Evolutionary conservation across 2,113 vertebrate species (phyloP).

Genomic region (Neomonachus schauinslandi): DNA sequence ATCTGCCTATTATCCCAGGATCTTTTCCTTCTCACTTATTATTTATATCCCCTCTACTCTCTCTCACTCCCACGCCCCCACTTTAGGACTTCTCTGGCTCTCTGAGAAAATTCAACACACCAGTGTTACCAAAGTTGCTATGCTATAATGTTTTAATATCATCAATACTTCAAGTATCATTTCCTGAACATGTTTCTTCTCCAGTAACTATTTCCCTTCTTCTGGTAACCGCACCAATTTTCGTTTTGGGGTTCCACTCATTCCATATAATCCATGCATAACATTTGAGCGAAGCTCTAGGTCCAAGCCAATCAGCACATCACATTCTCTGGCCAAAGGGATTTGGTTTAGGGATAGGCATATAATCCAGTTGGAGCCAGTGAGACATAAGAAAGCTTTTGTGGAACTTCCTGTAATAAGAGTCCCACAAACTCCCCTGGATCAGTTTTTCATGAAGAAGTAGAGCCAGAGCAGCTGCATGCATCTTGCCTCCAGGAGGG

Average conservation of each 20-base stretch:
- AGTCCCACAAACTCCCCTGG: not conserved
- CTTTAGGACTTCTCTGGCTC: not conserved
- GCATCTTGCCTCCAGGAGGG: not conserved
- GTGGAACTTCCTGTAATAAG: not conserved
- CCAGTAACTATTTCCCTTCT: not conserved
- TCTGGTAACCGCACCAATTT: not conserved
- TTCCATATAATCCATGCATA: not conserved
- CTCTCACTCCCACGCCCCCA: too few relatives aligned
- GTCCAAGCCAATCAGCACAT: not conserved
- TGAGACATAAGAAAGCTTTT: not conserved
- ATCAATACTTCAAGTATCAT: not conserved
- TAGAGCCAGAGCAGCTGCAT: not conserved
- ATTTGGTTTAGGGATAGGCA: not conserved
- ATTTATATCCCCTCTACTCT: not conserved
- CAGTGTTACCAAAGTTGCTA: not conserved
- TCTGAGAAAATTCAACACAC: constrained; percentile 24
- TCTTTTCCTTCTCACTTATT: not conserved
- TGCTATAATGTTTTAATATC: not conserved
- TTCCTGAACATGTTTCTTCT: not conserved
- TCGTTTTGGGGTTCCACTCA: not conserved
- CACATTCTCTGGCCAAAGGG: not conserved
- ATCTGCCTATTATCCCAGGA: not conserved
- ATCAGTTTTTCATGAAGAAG: not conserved
- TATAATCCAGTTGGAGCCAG: not conserved
- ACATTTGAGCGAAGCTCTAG: not conserved